phyloP scores from a whole-genome alignment of 2,113 vertebrate species.

The Zootoca vivipara region DNA sequence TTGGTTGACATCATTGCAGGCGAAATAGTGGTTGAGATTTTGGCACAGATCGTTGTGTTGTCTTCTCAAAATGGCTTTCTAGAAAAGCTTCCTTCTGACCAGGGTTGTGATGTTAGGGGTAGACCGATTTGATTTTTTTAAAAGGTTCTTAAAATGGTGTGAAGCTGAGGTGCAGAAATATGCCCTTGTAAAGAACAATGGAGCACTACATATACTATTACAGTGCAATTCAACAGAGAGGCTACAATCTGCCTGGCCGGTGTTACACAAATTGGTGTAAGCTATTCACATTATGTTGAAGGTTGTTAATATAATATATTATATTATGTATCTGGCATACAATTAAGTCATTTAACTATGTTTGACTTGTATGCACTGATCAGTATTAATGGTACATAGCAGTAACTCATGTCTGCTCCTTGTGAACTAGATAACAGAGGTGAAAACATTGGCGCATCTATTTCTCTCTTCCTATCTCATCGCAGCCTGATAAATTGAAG shows the following conservation, averaged over 20 bases:
- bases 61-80: background rate
- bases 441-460: constrained; percentile 31
- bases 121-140: background rate
- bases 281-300: background rate
- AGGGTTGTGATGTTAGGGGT: background rate
- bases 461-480: constrained; percentile 15
- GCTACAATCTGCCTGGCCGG: background rate
- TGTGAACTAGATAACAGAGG: constrained; percentile 41
- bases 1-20: background rate
- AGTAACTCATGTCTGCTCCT: constrained; percentile 43
- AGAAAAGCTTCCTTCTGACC: background rate
- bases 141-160: background rate
- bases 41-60: background rate
- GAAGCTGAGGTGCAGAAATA: background rate
- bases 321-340: constrained; percentile 17
- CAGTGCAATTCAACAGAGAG: background rate
- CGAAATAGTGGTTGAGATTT: background rate
- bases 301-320: background rate
- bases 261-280: fast-evolving
- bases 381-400: constrained; percentile 19
- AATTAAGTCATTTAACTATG: constrained; percentile 27
- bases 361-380: constrained; percentile 39
- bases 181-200: background rate
- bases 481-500: constrained; percentile 19
- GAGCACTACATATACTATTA: fast-evolving